Evolutionary conservation across 2,888 invertebrate species (phyloP), one percentile per base, ranked within the genome.

Genomic region (Gymnocheta viridis): DNA sequence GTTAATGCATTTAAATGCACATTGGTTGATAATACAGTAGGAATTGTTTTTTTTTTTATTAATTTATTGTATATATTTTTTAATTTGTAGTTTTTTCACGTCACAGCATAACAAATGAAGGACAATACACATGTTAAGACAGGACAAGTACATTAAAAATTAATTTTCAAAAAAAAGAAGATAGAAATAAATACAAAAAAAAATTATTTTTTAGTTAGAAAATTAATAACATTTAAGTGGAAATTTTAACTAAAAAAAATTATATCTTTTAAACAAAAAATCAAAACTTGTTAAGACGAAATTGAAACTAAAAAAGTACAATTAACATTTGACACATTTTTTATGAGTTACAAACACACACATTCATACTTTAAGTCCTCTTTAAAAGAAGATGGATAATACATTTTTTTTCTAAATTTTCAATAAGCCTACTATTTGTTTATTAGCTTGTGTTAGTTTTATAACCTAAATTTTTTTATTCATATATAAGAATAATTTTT

Each of bases 281-380:
- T 17, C 5, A n/a, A 66, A 79, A 86, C 58, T 3, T 1, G 12
- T 47, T 47, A 3, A 83, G 77, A 86, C 81, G 85, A 84, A 82
- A 82, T n/a, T n/a, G n/a, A n/a, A n/a, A n/a, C n/a, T n/a, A 24
- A 51, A 72, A 58, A 62, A 86, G 86, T 17, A 80, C 17, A 86
- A 29, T 87, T 87, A 86, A 90, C 90, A 90, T 88, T 90, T 88
- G 89, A 90, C 90, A 88, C 87, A 84, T 54, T 51, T 60, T 64
- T 69, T 17, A 78, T 64, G 56, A 56, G 10, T 56, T 70, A 84
- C 76, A 74, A 56, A 81, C 54, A 81, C 49, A 80, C 83, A 81
- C 77, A 77, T 73, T 88, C 88, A 90, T 88, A 89, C 88, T 78
- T 79, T 86, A 86, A 88, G 54, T 80, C 58, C 58, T 41, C 47